Conservation (phyloP, 1,140 invertebrate species). For the Nymphalis io region DNA sequence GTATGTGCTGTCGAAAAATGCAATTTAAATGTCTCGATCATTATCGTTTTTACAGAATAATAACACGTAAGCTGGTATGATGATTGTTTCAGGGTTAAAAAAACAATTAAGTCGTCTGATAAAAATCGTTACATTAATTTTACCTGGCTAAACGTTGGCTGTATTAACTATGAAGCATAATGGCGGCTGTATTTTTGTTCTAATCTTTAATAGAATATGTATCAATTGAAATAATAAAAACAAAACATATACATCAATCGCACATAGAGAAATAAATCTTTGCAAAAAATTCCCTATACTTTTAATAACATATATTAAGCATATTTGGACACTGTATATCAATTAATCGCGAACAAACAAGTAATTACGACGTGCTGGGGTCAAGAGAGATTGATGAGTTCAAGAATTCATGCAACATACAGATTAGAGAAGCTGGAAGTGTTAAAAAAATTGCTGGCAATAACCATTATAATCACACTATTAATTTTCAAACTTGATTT, state of each 20-base stretch:
- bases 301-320: constrained; percentile 1
- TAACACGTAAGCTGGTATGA: constrained; percentile 4
- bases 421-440: constrained; percentile 43
- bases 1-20: constrained; percentile 23
- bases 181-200: no score
- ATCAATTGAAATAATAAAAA: background rate
- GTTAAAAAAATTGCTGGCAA: constrained; percentile 43
- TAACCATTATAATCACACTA: constrained; percentile 36
- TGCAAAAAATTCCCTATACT: background rate
- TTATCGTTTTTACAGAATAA: constrained; percentile 22
- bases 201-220: no score
- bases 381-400: constrained; percentile 65
- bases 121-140: background rate
- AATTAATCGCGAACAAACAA: constrained; percentile 61
- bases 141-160: background rate
- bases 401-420: constrained; percentile 51
- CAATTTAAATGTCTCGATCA: constrained; percentile 21
- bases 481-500: constrained; percentile 36
- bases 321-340: constrained; percentile 42
- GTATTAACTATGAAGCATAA: no score
- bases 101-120: background rate
- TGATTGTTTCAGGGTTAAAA: background rate
- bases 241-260: no score
- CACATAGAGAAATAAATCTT: no score
- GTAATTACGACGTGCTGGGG: constrained; percentile 50